These are phyloP conservation scores for Orthosia cruda DNA, from an alignment of 2,888 invertebrate species.

Conservation along the genomic window DNA sequence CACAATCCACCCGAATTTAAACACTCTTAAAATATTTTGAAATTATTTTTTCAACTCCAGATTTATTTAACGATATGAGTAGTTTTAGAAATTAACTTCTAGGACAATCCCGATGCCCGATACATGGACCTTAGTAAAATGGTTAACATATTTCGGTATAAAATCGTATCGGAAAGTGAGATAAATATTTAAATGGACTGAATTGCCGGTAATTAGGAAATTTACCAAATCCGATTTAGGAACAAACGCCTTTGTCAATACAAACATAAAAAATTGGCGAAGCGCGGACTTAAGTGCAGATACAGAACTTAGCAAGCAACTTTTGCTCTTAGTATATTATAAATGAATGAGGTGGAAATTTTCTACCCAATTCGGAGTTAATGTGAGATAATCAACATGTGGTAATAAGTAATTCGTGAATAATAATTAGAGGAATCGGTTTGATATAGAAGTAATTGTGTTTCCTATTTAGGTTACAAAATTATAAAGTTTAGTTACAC, in stretches of 20 bases:
- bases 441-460: not conserved
- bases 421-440: too few species aligned
- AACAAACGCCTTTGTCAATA: not conserved
- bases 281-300: conserved; percentile 11
- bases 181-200: too few species aligned
- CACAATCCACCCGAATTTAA: too few species aligned
- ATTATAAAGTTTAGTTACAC: too few species aligned
- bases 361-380: conserved; percentile 24
- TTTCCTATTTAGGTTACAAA: not conserved
- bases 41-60: too few species aligned
- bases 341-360: too few species aligned
- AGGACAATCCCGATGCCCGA: too few species aligned
- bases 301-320: conserved; percentile 40
- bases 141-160: not conserved
- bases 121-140: not conserved
- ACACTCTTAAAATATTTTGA: too few species aligned
- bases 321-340: conserved; percentile 64
- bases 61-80: not conserved
- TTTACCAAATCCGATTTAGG: conserved; percentile 16
- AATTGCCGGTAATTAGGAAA: not conserved
- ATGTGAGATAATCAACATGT: conserved; percentile 4
- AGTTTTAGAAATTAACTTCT: too few species aligned
- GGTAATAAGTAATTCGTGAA: too few species aligned
- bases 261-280: too few species aligned
- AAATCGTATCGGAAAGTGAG: not conserved